Base-by-base conservation (phyloP, 35 echinoderm and acorn worm genomes). In the Patiria miniata region DNA sequence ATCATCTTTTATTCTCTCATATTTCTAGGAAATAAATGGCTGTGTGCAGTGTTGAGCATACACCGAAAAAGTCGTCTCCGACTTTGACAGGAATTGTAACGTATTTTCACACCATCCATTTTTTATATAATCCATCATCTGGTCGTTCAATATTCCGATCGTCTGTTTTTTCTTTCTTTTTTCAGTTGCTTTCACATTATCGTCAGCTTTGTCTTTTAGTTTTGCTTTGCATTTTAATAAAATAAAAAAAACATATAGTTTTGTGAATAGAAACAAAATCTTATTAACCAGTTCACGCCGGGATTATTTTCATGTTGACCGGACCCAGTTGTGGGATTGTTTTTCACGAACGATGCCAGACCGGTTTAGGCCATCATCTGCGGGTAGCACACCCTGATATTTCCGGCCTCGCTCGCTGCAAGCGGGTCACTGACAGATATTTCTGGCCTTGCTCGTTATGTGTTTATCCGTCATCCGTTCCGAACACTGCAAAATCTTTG, bases 21-120 rank as follows among this genome's bases (percentile, higher is more conserved):
- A 73, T 34, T 16, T n/a, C n/a, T 23, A 73, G 65, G 65, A 73
- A 73, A 73, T 73, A 73, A 73, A 73, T n/a, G 17, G 61, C n/a
- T 73, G 65, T 16, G 65, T 73, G 65, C 65, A 30, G 65, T 34
- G 29, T 73, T 34, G 65, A 32, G 65, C 65, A 73, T 30, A 73
- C 65, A 68, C 60, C 60, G 22, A 68, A 68, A 73, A 34, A 14
- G 10, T 23, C 14, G 10, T 2, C 65, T 8, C 10, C 65, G 15
- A 73, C 65, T 34, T 32, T 73, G 21, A 73, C n/a, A 26, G 65
- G 65, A 73, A 26, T 73, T 73, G 65, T 73, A 73, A 73, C 23
- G 65, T 73, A 73, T 73, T 73, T 30, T 73, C 65, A 73, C 26
- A 32, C 65, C 65, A 73, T 73, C 34, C 10, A 32, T 14, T 16